Evolutionary conservation across 2,797 vertebrate genomes (phyloP), one percentile per base, ranked within the genome.

Genomic region (Siniperca undulata): DNA sequence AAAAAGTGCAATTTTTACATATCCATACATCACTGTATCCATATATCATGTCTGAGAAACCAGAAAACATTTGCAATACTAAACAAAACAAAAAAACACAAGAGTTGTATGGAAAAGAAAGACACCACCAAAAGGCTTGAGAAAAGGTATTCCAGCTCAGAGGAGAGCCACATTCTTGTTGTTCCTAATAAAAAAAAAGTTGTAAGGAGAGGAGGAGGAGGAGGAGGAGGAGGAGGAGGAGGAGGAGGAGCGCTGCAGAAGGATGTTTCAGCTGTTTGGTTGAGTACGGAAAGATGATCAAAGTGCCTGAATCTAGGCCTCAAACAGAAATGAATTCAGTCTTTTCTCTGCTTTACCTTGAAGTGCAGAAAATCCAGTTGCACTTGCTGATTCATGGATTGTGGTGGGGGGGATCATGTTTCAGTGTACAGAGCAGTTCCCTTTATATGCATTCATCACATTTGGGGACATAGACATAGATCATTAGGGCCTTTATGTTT

Each of bases 361-460:
- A 86, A 85, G 77, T 65, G 56, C 50, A 82, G 77, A 77, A 61
- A 72, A 55, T 64, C 67, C 75, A 16, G 65, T 78, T 30, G 40
- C n/a, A n/a, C 4, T 34, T 65, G 82, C 85, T 85, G 84, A 88
- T 80, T 90, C 85, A 89, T 69, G 70, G 46, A 36, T 70, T 77
- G 24, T 52, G 50, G 42, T 52, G 70, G 61, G 22, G n/a, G 46
- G 48, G 14, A 20, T 30, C 7, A 55, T 30, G 7, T n/a, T n/a
- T 58, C 27, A 22, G 30, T 42, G 34, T 19, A 55, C 22, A 69
- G 68, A 84, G 44, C 12, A 46, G 53, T 11, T 68, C 24, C 22
- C 38, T 73, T 61, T 48, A 27, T 40, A 7, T 44, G 56, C 16
- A 24, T 52, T 19, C 20, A 46, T 36, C 77, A 65, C 24, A 34